phyloP scores from a whole-genome alignment of 1,140 invertebrate genomes.

The Idris sp. region DNA sequence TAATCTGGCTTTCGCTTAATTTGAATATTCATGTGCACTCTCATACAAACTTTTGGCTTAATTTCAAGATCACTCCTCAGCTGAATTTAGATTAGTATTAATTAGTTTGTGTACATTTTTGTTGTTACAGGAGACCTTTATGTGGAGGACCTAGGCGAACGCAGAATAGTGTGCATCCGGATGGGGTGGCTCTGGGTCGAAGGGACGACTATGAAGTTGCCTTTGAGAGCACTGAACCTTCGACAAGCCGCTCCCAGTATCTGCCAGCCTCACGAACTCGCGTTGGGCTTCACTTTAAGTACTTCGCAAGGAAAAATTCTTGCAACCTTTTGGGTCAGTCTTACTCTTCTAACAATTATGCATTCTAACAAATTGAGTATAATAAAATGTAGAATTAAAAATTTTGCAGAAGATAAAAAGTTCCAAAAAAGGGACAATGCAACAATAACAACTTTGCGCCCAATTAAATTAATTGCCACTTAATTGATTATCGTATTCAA shows the following conservation, averaged over 20 bases:
- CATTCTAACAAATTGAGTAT: no score
- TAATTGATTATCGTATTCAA: no score
- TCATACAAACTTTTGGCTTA: no score
- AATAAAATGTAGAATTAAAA: no score
- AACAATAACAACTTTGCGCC: no score
- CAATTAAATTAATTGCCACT: no score
- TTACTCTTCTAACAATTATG: no score
- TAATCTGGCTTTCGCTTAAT: slow-evolving; percentile 39
- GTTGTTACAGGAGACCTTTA: slow-evolving; percentile 77
- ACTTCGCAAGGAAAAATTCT: slow-evolving; percentile 71
- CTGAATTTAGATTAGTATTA: no score
- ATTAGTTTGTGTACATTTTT: slow-evolving; percentile 10
- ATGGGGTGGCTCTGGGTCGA: slow-evolving; percentile 78
- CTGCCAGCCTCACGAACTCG: slow-evolving; percentile 73
- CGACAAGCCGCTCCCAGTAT: slow-evolving; percentile 74
- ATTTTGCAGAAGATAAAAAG: no score
- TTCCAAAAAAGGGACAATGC: no score
- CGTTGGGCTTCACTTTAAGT: slow-evolving; percentile 75
- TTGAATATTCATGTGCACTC: slow-evolving; percentile 30
- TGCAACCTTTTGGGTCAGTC: slow-evolving; percentile 77
- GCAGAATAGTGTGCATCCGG: slow-evolving; percentile 73
- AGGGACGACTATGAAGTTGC: slow-evolving; percentile 73
- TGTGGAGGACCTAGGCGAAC: slow-evolving; percentile 74
- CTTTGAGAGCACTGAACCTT: slow-evolving; percentile 77
- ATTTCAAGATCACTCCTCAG: no score